These are phyloP conservation scores for Mamestra configurata DNA, from an alignment of 1,140 invertebrate genomes.

Conservation along the genomic window DNA sequence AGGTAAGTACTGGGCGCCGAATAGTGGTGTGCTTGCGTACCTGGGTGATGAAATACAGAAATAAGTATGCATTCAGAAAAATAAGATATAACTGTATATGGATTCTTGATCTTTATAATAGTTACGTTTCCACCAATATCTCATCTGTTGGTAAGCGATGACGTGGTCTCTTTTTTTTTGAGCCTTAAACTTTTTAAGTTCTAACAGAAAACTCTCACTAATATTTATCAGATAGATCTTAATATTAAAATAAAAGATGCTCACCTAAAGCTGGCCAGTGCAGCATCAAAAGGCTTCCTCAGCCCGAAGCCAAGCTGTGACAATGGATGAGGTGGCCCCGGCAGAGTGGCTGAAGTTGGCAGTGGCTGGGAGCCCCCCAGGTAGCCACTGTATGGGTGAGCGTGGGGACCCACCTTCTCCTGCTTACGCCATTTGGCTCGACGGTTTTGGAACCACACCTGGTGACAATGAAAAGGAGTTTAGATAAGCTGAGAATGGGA, in stretches of 20 bases:
- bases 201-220: no score
- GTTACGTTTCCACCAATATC: no score
- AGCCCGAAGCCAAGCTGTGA: slow-evolving; percentile 92
- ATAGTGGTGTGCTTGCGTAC: slow-evolving; percentile 77
- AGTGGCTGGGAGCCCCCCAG: slow-evolving; percentile 89
- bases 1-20: slow-evolving; percentile 89
- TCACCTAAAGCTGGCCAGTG: slow-evolving; percentile 89
- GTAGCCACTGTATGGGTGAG: slow-evolving; percentile 96
- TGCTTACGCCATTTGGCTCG: slow-evolving; percentile 97
- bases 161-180: no score
- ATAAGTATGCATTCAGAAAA: background rate
- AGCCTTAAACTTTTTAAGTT: no score
- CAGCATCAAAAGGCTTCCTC: slow-evolving; percentile 93
- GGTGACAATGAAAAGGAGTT: slow-evolving; percentile 17
- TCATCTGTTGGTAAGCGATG: no score
- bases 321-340: slow-evolving; percentile 91
- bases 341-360: slow-evolving; percentile 89
- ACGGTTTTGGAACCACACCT: slow-evolving; percentile 98
- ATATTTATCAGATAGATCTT: no score
- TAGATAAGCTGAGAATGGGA: background rate
- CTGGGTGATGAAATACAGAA: slow-evolving; percentile 63
- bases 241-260: background rate
- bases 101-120: no score
- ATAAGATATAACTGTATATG: no score
- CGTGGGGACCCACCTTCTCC: slow-evolving; percentile 97